Conservation (phyloP, 1,140 invertebrate genomes). For the Drosophila arizonae region DNA sequence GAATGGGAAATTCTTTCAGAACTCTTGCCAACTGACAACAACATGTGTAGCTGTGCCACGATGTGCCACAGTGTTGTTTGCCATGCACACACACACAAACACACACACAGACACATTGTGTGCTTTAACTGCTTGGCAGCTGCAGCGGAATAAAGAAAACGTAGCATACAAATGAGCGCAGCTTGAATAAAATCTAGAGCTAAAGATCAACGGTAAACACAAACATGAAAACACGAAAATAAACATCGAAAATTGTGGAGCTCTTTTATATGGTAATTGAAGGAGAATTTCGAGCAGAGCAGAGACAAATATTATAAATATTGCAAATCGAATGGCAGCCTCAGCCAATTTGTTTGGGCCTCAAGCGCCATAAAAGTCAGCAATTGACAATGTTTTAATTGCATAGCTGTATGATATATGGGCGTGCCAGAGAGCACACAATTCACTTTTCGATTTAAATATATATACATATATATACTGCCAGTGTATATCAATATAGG, state of each 20-base stretch:
- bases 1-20: conserved; percentile 10
- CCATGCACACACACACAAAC: conserved; percentile 7
- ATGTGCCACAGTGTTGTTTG: conserved; percentile 21
- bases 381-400: conserved; percentile 76
- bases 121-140: too few relatives aligned
- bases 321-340: conserved; percentile 35
- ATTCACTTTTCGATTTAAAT: conserved; percentile 8
- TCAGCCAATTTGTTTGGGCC: conserved; percentile 40
- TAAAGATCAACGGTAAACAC: conserved; percentile 70
- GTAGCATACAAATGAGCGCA: conserved; percentile 61
- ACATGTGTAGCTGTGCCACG: conserved; percentile 10
- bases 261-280: neutral
- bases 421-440: neutral
- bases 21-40: conserved; percentile 20
- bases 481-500: neutral
- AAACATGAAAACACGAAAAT: conserved; percentile 7
- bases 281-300: neutral
- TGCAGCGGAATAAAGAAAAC: conserved; percentile 13
- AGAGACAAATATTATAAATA: conserved; percentile 32
- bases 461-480: conserved; percentile 1
- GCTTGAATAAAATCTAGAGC: conserved; percentile 55
- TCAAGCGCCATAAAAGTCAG: conserved; percentile 34
- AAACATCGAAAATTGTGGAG: neutral
- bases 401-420: conserved; percentile 60
- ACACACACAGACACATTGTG: conserved; percentile 3